Percentiles rank a stretch among this genome's conserved stretches.
These are phyloP conservation scores for Turnix velox DNA, from an alignment of 2,113 vertebrate genomes.

Conservation along the genomic window DNA sequence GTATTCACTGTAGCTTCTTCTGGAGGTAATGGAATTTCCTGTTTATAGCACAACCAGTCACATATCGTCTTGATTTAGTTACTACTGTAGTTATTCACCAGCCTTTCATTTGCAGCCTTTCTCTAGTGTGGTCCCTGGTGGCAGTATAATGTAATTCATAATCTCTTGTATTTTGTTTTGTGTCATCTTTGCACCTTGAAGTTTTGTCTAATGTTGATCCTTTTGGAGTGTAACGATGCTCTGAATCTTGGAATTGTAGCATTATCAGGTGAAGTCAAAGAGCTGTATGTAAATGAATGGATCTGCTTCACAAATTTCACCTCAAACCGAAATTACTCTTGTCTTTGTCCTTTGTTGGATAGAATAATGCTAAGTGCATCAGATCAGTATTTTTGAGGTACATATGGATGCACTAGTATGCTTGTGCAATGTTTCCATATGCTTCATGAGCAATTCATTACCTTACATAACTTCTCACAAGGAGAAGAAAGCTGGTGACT, in stretches of 20 bases:
- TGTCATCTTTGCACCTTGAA: not conserved
- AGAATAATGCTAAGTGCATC: not conserved
- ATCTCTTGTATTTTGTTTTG: not conserved
- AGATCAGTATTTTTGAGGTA: not conserved
- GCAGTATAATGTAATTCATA: not conserved
- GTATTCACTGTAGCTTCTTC: not conserved
- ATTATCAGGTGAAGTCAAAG: not conserved
- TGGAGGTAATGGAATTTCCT: not conserved
- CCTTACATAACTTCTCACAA: not conserved
- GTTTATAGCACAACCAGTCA: not conserved
- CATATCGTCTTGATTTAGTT: not conserved
- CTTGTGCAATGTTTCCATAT: not conserved
- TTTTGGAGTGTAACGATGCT: not conserved
- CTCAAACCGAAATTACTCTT: not conserved
- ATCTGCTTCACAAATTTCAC: not conserved
- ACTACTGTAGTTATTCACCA: not conserved
- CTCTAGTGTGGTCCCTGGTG: not conserved
- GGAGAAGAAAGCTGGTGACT: not conserved
- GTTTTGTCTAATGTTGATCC: not conserved
- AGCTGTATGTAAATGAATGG: not conserved
- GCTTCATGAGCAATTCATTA: not conserved
- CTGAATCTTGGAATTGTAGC: not conserved
- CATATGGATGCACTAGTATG: accelerated
- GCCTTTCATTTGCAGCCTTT: not conserved
- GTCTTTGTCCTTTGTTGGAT: not conserved